Conservation (phyloP, 1,140 invertebrate species). For the Eumaeus atala region DNA sequence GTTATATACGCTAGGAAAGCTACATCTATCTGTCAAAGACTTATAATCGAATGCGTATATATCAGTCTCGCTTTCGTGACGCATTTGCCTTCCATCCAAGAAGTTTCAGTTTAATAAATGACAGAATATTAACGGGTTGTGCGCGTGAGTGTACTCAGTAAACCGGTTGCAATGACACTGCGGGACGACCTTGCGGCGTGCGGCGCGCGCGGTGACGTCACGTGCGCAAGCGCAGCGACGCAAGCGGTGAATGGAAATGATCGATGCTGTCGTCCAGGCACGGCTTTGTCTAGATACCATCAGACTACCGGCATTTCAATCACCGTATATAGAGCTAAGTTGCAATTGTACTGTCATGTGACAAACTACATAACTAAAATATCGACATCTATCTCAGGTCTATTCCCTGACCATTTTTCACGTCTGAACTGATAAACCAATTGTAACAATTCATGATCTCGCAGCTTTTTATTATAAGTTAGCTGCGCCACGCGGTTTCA, state of each 20-base stretch:
- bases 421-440: no score
- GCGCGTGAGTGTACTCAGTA: conserved; percentile 19
- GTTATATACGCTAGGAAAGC: no score
- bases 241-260: conserved; percentile 3
- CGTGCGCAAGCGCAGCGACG: conserved; percentile 23
- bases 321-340: neutral
- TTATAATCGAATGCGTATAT: no score
- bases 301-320: neutral
- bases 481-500: no score
- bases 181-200: conserved; percentile 34
- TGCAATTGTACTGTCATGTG: neutral
- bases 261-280: neutral
- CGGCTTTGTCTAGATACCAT: neutral
- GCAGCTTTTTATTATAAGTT: no score
- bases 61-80: no score
- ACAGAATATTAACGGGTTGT: neutral
- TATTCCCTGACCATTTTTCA: no score
- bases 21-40: no score
- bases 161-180: conserved; percentile 37
- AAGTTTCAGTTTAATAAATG: neutral
- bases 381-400: no score
- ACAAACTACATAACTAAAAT: neutral
- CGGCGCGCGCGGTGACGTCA: conserved; percentile 32
- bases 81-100: neutral
- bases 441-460: no score